Evolutionary conservation across 1,140 invertebrate genomes (phyloP).

Genomic region (Lepidurus packardi): DNA sequence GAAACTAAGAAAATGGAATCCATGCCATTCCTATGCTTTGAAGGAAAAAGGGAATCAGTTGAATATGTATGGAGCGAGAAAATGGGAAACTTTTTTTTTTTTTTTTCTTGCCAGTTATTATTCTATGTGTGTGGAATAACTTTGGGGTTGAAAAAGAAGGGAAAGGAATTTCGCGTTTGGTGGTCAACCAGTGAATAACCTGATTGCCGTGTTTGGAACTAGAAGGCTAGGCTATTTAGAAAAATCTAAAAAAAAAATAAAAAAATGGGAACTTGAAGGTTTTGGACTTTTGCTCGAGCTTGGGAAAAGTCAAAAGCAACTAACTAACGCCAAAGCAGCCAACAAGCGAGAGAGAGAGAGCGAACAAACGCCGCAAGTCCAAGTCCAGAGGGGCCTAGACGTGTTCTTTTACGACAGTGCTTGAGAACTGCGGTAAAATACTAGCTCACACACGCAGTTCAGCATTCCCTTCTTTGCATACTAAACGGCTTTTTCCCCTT

Average conservation of each 20-base stretch:
- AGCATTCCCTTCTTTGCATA: slow-evolving; percentile 19
- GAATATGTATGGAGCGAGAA: not conserved
- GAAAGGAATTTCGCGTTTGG: slow-evolving; percentile 21
- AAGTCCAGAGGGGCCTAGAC: slow-evolving; percentile 15
- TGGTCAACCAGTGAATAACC: slow-evolving; percentile 21
- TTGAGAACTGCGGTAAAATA: slow-evolving; percentile 19
- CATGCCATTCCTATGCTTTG: no score
- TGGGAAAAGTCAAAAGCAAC: slow-evolving; percentile 14
- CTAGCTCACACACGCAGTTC: slow-evolving; percentile 20
- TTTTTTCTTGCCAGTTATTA: not conserved
- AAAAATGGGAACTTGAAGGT: not conserved
- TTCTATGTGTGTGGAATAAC: slow-evolving; percentile 14
- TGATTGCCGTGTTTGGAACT: slow-evolving; percentile 21
- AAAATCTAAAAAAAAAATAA: slow-evolving; percentile 1
- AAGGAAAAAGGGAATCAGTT: no score
- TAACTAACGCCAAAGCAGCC: not conserved
- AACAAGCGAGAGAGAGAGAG: not conserved
- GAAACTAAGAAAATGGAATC: no score
- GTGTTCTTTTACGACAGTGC: slow-evolving; percentile 21
- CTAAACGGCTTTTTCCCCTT: not conserved
- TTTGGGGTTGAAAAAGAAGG: not conserved
- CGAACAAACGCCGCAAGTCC: not conserved
- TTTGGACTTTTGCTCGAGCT: not conserved
- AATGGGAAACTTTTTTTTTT: not conserved
- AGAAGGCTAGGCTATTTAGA: not conserved